Base-by-base conservation (phyloP, 2,888 invertebrate species). In the Steinernema hermaphroditum region DNA sequence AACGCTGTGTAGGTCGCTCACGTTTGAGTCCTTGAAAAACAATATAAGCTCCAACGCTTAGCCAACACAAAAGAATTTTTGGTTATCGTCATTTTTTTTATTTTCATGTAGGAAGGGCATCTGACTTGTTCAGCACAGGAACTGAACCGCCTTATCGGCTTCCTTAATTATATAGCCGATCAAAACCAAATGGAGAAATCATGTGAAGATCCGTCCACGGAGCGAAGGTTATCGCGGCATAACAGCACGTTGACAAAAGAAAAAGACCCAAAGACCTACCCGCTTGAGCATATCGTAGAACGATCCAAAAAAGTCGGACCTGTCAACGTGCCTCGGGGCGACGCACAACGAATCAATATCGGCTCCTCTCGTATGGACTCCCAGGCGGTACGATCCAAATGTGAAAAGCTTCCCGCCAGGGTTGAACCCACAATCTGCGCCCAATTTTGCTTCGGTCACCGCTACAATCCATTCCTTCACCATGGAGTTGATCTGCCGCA, bases 341-440 rank as follows among this genome's bases (percentile, higher is more conserved):
- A 99, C 96, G 89, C 96, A 96, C 32, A 99, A 88, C 0, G 97
- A 96, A 90, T 98, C 98, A 84, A 99, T 98, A 90, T 98, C 98
- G 76, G 97, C 97, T 43, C 97, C 97, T 87, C 93, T 92, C 83
- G 94, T 94, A 87, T 96, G 96, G 8, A 97, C 97, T 82, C 98
- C 91, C 22, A 91, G 90, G 70, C 90, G 87, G 87, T 97, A 98
- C 72, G 97, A 97, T 62, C 98, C 98, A 88, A 98, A 99, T n/a
- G 97, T 98, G 87, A 94, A 98, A 76, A 98, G 94, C 89, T 96
- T 96, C 2, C 98, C 98, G 27, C 97, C 96, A 74, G 96, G 93
- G 34, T 86, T 87, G 70, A 94, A 94, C 0, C 94, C 93, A 0
- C 94, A 92, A 81, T 91, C 92, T 73, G 92, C 91, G 6, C 97